Evolutionary conservation across 2,888 invertebrate genomes (phyloP), one percentile per base, ranked within the genome.

Genomic region (Lochmaea crataegi): DNA sequence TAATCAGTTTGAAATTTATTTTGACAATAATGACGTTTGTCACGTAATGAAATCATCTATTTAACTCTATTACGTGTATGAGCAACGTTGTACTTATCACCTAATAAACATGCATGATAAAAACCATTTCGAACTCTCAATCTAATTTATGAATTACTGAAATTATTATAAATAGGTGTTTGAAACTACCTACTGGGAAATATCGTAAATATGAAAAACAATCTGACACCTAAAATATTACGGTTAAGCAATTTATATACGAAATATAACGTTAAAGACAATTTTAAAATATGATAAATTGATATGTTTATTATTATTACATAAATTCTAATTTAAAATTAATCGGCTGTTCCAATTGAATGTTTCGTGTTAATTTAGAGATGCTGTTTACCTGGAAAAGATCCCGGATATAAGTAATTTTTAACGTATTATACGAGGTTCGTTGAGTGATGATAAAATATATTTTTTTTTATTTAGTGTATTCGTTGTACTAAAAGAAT

Each of bases 251-350:
- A 57, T 57, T 58, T 48, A 18, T 71, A 58, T 48, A 58, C 41
- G 58, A 65, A 65, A 48, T 45, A 65, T 65, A 56, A 65, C 64
- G 16, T 68, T 68, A 38, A 68, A 61, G 51, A 56, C 69, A 64
- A 45, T 65, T 65, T 45, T 45, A 57, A 58, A 71, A 65, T 65
- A 71, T 69, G 63, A 45, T 38, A 71, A 65, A 65, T 58, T 48
- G 42, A 65, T 58, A 11, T 65, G 58, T 65, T 71, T 65, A 71
- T 71, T 65, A 48, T 45, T 65, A 12, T 71, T 71, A 32, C 16
- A 57, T 65, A 65, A 57, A 71, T 42, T 61, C n/a, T 11, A 22
- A 45, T 71, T 71, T 65, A 71, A 58, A 71, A 56, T 65, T 71
- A 68, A 67, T 42, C 1, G 11, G 4, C 56, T 16, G 56, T 56